Base-by-base conservation (phyloP, 2,888 invertebrate species). In the Epirrhoe alternata region DNA sequence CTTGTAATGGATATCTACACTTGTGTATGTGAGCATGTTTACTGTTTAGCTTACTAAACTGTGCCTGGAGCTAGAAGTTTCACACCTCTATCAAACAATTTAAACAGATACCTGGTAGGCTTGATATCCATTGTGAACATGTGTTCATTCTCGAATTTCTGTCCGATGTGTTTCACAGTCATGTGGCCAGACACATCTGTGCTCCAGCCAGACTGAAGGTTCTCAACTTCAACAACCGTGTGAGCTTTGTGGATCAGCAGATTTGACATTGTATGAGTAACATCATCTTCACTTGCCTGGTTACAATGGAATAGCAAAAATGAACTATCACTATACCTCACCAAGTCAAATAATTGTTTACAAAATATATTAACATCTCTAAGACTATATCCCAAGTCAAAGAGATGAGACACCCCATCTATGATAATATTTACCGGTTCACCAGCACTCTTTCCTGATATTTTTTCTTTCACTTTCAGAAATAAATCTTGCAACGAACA, bases 1-100 rank as follows among this genome's bases (percentile, higher is more conserved):
- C 3, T 10, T 10, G 10, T 10, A 12, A 4, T 42, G n/a, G n/a
- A n/a, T n/a, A n/a, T n/a, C n/a, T n/a, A 10, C 12, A 38, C 8
- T 10, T 42, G 6, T 35, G 10, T 6, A 35, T 5, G 6, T 47
- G 47, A 47, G 16, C 1, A 14, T 16, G n/a, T 45, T 45, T 6
- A 45, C 45, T n/a, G n/a, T n/a, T n/a, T n/a, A 47, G 5, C n/a
- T 45, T 62, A 56, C 77, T 74, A 86, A 50, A 92, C 86, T n/a
- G 88, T 94, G 49, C 97, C 97, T 1, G 96, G 96, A 72, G 95
- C 95, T 83, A 96, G 95, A 51, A 96, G 93, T 83, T 96, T 96
- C 3, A 97, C 95, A 77, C 96, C 96, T 80, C 95, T 94, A 84
- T 97, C 97, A 84, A 94, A 94, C 66, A 97, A 93, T 89, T 96